Evolutionary conservation across 2,888 invertebrate genomes (phyloP).

Genomic region (Drosophila barbarae): DNA sequence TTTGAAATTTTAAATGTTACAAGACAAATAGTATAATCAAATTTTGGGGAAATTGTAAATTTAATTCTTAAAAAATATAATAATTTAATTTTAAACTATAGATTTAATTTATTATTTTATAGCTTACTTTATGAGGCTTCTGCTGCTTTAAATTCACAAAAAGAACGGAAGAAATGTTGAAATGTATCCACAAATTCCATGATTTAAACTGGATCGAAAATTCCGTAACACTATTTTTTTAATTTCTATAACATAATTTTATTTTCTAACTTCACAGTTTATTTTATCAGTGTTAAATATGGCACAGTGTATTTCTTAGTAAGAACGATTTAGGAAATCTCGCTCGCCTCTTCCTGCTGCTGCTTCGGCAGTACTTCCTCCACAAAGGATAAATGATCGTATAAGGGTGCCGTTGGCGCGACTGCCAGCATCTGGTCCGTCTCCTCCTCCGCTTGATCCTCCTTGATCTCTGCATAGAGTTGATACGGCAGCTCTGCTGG

Average conservation of each 20-base stretch:
- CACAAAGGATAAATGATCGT: slow-evolving; percentile 55
- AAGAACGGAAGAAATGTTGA: too few species aligned
- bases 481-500: slow-evolving; percentile 68
- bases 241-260: neutral
- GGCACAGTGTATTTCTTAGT: neutral
- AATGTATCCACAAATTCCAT: neutral
- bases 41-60: too few species aligned
- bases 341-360: slow-evolving; percentile 36
- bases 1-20: too few species aligned
- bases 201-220: neutral
- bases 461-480: slow-evolving; percentile 76
- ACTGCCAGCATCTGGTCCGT: neutral
- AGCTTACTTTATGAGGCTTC: too few species aligned
- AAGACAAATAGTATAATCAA: too few species aligned
- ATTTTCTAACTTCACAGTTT: slow-evolving; percentile 2
- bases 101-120: too few species aligned
- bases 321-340: neutral
- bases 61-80: too few species aligned
- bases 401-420: slow-evolving; percentile 47
- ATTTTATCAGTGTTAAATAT: neutral
- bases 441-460: slow-evolving; percentile 30
- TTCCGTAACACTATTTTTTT: neutral
- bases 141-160: neutral
- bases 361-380: slow-evolving; percentile 30
- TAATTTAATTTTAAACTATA: too few species aligned